Evolutionary conservation across 2,888 invertebrate species (phyloP).

Genomic region (Monochamus alternatus): DNA sequence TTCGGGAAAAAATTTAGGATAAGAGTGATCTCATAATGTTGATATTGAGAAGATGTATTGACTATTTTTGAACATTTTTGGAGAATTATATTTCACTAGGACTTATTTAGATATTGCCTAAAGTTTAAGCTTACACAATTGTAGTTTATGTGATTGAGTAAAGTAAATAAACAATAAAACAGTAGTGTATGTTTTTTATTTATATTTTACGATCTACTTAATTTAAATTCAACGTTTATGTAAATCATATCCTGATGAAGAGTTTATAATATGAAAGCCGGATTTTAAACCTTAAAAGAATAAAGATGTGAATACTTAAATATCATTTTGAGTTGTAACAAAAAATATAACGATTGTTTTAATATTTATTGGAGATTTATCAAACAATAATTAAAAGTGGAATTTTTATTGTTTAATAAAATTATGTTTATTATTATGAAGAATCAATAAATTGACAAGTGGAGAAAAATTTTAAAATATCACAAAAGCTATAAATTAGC

Average conservation of each 20-base stretch:
- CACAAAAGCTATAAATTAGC: no score
- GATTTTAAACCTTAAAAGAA: no score
- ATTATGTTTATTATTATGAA: no score
- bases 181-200: no score
- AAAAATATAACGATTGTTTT: constrained; percentile 11
- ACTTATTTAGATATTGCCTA: constrained; percentile 28
- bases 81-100: constrained; percentile 34
- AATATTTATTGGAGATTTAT: background rate
- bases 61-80: constrained; percentile 24
- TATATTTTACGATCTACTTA: background rate
- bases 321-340: constrained; percentile 1
- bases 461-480: no score
- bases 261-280: no score
- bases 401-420: no score
- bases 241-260: background rate
- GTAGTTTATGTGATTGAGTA: constrained; percentile 15
- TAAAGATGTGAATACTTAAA: no score
- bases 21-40: constrained; percentile 41
- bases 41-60: constrained; percentile 19
- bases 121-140: constrained; percentile 24
- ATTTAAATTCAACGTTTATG: constrained; percentile 4
- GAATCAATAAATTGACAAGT: no score
- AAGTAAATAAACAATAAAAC: constrained; percentile 4
- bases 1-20: constrained; percentile 15
- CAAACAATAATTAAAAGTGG: no score